Percentiles rank a stretch among this genome's conserved stretches.
Evolutionary conservation across 2,888 invertebrate species (phyloP).

Genomic region (Agrotis ipsilon): DNA sequence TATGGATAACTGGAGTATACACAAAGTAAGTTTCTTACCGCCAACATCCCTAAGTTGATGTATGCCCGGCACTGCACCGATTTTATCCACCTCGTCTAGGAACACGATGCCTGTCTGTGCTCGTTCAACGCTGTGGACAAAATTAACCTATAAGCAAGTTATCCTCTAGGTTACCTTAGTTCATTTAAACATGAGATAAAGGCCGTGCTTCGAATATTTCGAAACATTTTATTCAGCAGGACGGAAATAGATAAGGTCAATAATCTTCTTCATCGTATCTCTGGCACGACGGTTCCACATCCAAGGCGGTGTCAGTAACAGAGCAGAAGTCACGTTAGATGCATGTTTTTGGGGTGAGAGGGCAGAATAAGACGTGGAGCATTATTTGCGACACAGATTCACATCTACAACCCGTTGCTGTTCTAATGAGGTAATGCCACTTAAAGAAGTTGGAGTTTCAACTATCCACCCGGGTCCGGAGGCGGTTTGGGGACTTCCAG

Average conservation of each 20-base stretch:
- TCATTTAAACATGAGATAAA: too few relatives aligned
- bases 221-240: too few relatives aligned
- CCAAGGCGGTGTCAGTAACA: too few relatives aligned
- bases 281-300: too few relatives aligned
- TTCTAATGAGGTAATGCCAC: background rate
- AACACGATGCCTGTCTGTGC: constrained; percentile 99
- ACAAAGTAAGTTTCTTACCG: constrained; percentile 81
- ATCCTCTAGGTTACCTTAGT: too few relatives aligned
- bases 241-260: too few relatives aligned
- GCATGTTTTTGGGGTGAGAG: too few relatives aligned
- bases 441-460: background rate
- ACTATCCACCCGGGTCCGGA: background rate
- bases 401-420: background rate
- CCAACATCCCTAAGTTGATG: constrained; percentile 98
- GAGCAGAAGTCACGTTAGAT: too few relatives aligned
- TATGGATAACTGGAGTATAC: background rate
- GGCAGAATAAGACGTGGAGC: too few relatives aligned
- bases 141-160: background rate
- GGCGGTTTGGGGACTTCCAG: background rate
- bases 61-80: constrained; percentile 98
- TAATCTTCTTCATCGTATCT: too few relatives aligned
- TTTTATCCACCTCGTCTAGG: constrained; percentile 99
- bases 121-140: constrained; percentile 95
- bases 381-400: too few relatives aligned
- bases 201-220: too few relatives aligned